phyloP scores from a whole-genome alignment of 2,113 vertebrate species.

The Probosciger aterrimus region DNA sequence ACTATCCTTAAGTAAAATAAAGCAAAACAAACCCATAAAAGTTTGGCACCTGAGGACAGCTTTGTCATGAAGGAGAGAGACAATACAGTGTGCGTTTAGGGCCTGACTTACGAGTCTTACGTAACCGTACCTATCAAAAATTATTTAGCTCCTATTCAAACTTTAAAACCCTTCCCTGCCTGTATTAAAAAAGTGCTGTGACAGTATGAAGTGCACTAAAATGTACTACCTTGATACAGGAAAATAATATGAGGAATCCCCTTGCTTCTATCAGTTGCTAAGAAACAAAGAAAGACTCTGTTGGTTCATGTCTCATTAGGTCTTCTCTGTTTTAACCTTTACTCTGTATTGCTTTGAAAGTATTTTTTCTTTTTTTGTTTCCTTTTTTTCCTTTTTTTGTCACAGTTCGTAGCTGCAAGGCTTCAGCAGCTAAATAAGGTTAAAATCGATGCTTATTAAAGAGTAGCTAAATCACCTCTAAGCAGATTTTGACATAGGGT shows the following conservation, averaged over 20 bases:
- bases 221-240: conserved; percentile 45
- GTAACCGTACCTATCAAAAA: conserved; percentile 57
- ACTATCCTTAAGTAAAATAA: conserved; percentile 66
- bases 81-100: conserved; percentile 46
- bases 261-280: conserved; percentile 66
- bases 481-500: conserved; percentile 24
- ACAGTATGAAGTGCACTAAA: conserved; percentile 69
- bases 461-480: conserved; percentile 59
- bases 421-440: conserved; percentile 57
- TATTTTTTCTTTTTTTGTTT: background rate
- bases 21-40: conserved; percentile 23
- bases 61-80: conserved; percentile 53
- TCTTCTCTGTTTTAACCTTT: conserved; percentile 65
- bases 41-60: conserved; percentile 78
- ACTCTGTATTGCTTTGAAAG: conserved; percentile 80
- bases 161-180: conserved; percentile 67
- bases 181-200: conserved; percentile 70
- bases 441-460: conserved; percentile 67
- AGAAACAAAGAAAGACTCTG: conserved; percentile 56
- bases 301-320: conserved; percentile 49
- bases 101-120: conserved; percentile 46
- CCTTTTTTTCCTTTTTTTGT: conserved; percentile 43
- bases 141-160: conserved; percentile 55
- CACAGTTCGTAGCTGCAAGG: conserved; percentile 71
- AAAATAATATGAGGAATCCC: conserved; percentile 62